These are phyloP conservation scores for Megalonaias nervosa DNA, from an alignment of 1,140 invertebrate genomes.

Conservation along the genomic window DNA sequence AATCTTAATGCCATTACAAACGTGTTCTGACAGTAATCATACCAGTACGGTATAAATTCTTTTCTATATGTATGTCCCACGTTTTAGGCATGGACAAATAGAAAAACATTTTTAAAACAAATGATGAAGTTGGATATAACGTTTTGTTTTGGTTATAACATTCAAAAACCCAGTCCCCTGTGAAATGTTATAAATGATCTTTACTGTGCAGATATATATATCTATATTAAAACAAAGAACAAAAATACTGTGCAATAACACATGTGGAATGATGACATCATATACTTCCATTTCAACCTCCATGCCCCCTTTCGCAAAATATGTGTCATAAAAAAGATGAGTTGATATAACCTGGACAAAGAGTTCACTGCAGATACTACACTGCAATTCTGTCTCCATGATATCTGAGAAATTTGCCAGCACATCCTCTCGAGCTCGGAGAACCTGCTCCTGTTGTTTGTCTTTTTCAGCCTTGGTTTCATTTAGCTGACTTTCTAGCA, in stretches of 20 bases:
- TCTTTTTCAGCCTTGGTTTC: constrained; percentile 61
- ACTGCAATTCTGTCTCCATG: constrained; percentile 85
- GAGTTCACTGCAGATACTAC: constrained; percentile 84
- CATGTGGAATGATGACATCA: background rate
- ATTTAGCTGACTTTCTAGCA: constrained; percentile 63
- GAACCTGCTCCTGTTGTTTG: constrained; percentile 54
- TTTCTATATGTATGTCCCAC: too few relatives aligned
- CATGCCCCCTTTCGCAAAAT: background rate
- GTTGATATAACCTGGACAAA: constrained; percentile 74
- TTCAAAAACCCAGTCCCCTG: too few relatives aligned
- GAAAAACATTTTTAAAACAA: too few relatives aligned
- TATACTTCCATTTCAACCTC: background rate
- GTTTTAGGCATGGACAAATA: too few relatives aligned
- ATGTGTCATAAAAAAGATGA: background rate
- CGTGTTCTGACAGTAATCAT: too few relatives aligned
- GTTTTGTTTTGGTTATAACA: too few relatives aligned
- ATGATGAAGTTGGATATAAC: too few relatives aligned
- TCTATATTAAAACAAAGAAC: background rate
- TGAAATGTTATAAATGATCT: too few relatives aligned
- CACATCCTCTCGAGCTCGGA: constrained; percentile 71
- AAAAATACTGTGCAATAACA: background rate
- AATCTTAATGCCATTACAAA: too few relatives aligned
- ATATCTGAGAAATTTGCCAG: constrained; percentile 75
- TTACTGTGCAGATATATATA: background rate
- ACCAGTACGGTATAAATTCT: too few relatives aligned